These are phyloP conservation scores for Apostichopus japonicus DNA, from an alignment of 35 echinoderm and acorn worm genomes.

Conservation along the genomic window DNA sequence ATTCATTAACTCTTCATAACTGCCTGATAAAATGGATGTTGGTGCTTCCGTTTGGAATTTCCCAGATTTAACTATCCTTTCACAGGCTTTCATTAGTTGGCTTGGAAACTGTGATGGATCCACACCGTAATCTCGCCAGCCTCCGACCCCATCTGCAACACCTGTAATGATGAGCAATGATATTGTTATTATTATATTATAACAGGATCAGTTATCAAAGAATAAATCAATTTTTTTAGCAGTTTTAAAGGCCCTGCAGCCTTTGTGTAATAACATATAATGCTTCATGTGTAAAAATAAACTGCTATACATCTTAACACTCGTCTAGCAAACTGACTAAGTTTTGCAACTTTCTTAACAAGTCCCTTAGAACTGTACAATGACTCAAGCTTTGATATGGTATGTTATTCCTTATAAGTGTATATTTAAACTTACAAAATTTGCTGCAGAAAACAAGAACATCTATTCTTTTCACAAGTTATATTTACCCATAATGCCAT, in stretches of 20 bases:
- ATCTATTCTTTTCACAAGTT: too few relatives aligned
- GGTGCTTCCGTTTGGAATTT: conserved; percentile 75
- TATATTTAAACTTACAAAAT: too few relatives aligned
- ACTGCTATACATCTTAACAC: too few relatives aligned
- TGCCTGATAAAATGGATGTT: conserved; percentile 79
- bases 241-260: background rate
- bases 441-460: too few relatives aligned
- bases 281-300: too few relatives aligned
- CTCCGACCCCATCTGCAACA: conserved; percentile 98
- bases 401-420: too few relatives aligned
- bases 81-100: conserved; percentile 94
- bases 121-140: conserved; percentile 96
- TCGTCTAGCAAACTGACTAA: too few relatives aligned
- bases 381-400: too few relatives aligned
- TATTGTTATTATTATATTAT: background rate
- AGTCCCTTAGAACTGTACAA: too few relatives aligned
- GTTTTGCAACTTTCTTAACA: too few relatives aligned
- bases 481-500: too few relatives aligned
- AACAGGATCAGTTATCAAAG: background rate
- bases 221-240: background rate
- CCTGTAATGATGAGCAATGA: conserved; percentile 55
- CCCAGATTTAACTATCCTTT: conserved; percentile 80
- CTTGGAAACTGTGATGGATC: conserved; percentile 96
- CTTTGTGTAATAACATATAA: too few relatives aligned
- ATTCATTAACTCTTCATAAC: conserved; percentile 90